Percentiles rank a stretch among this genome's conserved stretches.
Evolutionary conservation across 2,113 vertebrate species (phyloP).

Genomic region (Rousettus leschenaultii): DNA sequence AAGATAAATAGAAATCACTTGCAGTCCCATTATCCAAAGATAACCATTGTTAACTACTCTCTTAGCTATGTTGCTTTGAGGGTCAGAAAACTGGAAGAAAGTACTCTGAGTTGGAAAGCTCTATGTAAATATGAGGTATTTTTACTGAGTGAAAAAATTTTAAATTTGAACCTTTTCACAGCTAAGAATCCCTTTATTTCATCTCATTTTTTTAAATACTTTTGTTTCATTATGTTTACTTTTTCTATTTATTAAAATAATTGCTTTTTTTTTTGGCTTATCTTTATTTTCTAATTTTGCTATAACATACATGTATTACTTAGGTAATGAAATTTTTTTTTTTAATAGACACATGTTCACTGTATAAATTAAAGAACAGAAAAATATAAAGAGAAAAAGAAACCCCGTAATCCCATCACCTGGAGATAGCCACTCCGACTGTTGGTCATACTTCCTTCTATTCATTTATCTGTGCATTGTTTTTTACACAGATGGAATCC

Average conservation of each 20-base stretch:
- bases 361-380: background rate
- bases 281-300: background rate
- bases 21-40: background rate
- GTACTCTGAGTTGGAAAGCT: background rate
- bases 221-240: background rate
- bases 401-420: background rate
- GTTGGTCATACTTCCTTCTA: background rate
- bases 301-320: background rate
- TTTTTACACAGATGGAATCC: background rate
- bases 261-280: background rate
- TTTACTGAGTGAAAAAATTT: background rate
- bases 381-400: background rate
- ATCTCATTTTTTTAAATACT: background rate
- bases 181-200: background rate
- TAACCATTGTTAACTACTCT: background rate
- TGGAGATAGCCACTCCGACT: background rate
- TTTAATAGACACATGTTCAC: background rate
- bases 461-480: background rate
- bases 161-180: background rate
- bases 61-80: background rate
- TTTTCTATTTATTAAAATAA: conserved; percentile 11
- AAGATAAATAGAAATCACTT: background rate
- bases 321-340: background rate
- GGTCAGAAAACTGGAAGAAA: background rate
- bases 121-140: background rate